Base-by-base conservation (phyloP, 1,140 invertebrate species). In the Sitophilus oryzae region DNA sequence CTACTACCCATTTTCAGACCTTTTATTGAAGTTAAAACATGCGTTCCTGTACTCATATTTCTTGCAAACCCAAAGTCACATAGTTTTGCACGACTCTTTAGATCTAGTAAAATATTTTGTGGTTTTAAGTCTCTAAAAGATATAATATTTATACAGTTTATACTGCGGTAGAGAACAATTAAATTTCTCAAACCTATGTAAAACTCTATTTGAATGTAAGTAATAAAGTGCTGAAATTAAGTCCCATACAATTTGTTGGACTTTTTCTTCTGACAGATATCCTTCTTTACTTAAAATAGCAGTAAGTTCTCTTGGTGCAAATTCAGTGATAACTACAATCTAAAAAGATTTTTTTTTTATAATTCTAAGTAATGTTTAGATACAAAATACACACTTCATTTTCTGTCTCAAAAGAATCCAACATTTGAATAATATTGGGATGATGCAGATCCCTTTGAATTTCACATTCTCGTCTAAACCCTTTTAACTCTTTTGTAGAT, bases 51-150 rank as follows among this genome's bases (percentile, higher is more conserved):
- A 42, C 88, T 93, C 89, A 96, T 95, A 63, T 89, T 88, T 35
- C 91, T 77, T 3, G 94, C 94, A 73, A 96, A 87, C 8, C 91
- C 94, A 83, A 97, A 97, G 71, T 97, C 94, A 74, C 94, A 96
- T 0, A 97, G 73, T 72, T 96, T 96, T 0, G 92, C 89, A 8
- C 83, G 76, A 36, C 89, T 89, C 52, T 81, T 81, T 43, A 84
- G 81, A 64, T 89, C 87, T 1, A 97, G 67, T 1, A 97, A 73
- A 23, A 97, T 89, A 79, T 96, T 97, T 74, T 96, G 93, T 3
- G 93, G 93, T 71, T 97, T 97, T 59, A 97, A 79, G 76, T 98
- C 93, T 60, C 90, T 86, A 64, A 35, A 78, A 78, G 15, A 34
- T 15, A 51, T n/a, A n/a, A n/a, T n/a, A n/a, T n/a, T n/a, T n/a